phyloP scores from a whole-genome alignment of 30 jellyfish, hydroid and myxozoan species.

The Pelagia noctiluca region DNA sequence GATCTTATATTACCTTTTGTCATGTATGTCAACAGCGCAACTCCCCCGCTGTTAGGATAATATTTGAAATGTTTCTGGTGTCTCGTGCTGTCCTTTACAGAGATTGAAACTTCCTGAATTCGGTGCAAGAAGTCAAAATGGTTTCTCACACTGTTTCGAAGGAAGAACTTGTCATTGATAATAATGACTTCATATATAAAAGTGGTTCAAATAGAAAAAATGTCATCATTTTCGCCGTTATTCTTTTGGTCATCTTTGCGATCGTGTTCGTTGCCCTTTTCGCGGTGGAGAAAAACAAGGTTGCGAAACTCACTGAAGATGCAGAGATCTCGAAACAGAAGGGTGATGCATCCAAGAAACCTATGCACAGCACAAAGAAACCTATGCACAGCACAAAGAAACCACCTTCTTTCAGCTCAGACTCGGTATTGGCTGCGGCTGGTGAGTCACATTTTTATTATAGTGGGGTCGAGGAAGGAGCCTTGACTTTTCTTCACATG shows the following conservation, averaged over 20 bases:
- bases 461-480: too few relatives aligned
- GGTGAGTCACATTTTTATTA: not conserved
- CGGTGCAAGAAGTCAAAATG: not conserved
- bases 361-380: not conserved
- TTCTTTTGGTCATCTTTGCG: not conserved
- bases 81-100: too few relatives aligned
- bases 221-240: not conserved
- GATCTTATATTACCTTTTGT: not conserved
- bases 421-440: not conserved
- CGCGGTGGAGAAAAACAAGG: slow-evolving; percentile 1
- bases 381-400: not conserved
- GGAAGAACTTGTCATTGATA: not conserved
- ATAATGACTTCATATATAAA: not conserved
- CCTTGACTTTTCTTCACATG: too few relatives aligned
- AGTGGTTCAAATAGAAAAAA: not conserved
- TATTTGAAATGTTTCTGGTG: too few relatives aligned
- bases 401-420: too few relatives aligned
- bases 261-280: slow-evolving; percentile 1
- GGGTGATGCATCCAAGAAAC: not conserved
- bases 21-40: not conserved
- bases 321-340: not conserved
- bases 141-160: slow-evolving; percentile 13
- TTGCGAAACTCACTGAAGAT: not conserved
- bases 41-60: not conserved
- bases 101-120: not conserved